Evolutionary conservation across 1,140 invertebrate genomes (phyloP).

Genomic region (Neotoxoptera formosana): DNA sequence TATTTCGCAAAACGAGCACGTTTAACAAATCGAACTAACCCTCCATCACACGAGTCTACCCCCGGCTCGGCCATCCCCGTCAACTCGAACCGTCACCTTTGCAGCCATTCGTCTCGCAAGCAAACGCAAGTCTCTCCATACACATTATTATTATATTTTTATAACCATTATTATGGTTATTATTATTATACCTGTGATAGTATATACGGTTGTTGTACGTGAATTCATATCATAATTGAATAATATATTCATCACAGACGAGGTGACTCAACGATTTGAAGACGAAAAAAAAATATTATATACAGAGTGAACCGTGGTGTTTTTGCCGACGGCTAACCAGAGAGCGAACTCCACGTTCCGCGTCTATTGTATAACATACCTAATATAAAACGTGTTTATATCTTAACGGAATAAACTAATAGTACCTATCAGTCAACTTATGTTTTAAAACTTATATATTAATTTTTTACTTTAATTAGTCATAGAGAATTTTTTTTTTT

Average conservation of each 20-base stretch:
- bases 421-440: background rate
- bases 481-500: too few relatives aligned
- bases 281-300: background rate
- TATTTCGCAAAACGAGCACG: constrained; percentile 57
- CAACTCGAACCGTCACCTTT: background rate
- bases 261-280: background rate
- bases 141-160: background rate
- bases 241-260: background rate
- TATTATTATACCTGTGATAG: background rate
- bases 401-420: background rate
- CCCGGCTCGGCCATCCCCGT: background rate
- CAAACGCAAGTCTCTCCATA: background rate
- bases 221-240: constrained; percentile 11
- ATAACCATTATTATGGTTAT: background rate
- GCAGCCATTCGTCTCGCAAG: background rate
- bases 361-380: background rate
- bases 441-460: background rate
- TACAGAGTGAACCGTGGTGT: background rate
- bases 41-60: background rate
- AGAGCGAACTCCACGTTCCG: background rate
- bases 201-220: background rate
- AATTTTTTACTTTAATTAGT: background rate
- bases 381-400: background rate
- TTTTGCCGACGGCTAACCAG: too few relatives aligned
- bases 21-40: constrained; percentile 56